Evolutionary conservation across 2,888 invertebrate genomes (phyloP).

Genomic region (Agrotis puta): DNA sequence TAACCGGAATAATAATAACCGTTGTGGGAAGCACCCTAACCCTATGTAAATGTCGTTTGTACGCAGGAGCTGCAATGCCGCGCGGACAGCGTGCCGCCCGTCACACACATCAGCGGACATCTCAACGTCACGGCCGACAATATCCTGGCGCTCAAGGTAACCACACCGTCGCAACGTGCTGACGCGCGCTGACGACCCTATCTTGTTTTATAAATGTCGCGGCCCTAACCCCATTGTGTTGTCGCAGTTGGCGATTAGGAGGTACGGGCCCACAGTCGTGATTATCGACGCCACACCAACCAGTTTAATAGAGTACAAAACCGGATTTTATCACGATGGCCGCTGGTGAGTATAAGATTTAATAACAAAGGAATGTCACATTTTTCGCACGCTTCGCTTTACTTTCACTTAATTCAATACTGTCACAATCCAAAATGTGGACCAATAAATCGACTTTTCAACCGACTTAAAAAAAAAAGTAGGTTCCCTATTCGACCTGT

Average conservation of each 20-base stretch:
- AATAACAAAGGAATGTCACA: neutral
- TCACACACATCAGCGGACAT: conserved; percentile 82
- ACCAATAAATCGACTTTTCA: too few species aligned
- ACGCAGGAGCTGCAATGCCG: conserved; percentile 75
- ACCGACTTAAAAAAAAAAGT: too few species aligned
- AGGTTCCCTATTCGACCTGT: too few species aligned
- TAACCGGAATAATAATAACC: too few species aligned
- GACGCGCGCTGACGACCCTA: too few species aligned
- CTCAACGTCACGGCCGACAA: conserved; percentile 81
- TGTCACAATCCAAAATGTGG: too few species aligned
- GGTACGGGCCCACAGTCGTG: conserved; percentile 82
- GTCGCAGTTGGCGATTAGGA: conserved; percentile 79
- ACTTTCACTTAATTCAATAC: too few species aligned
- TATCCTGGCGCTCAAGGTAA: conserved; percentile 83
- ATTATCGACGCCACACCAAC: conserved; percentile 76
- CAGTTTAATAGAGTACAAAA: conserved; percentile 76
- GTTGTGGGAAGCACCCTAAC: too few species aligned
- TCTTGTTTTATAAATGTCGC: too few species aligned
- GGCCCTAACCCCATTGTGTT: conserved; percentile 3
- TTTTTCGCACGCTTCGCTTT: too few species aligned
- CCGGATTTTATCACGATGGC: conserved; percentile 79
- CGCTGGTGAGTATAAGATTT: conserved; percentile 75
- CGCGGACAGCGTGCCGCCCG: conserved; percentile 72
- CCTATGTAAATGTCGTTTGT: neutral
- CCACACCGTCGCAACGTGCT: too few species aligned